phyloP scores from a whole-genome alignment of 2,113 vertebrate genomes.

The Albula goreensis region DNA sequence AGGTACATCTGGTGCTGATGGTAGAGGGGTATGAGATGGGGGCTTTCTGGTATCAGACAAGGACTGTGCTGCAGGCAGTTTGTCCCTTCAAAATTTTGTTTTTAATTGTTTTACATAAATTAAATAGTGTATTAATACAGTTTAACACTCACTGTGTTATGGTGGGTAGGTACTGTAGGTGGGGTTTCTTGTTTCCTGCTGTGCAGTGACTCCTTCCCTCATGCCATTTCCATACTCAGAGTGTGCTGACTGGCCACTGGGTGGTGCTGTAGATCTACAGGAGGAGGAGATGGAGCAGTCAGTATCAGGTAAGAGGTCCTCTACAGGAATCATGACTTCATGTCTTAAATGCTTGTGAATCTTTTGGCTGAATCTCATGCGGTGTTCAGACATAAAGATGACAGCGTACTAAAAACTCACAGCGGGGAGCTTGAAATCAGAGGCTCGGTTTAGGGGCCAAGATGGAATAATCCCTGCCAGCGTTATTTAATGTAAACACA shows the following conservation, averaged over 20 bases:
- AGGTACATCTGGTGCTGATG: too few relatives aligned
- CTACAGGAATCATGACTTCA: background rate
- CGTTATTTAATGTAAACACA: background rate
- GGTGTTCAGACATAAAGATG: background rate
- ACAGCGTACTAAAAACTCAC: background rate
- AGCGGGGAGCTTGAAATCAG: background rate
- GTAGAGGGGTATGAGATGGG: too few relatives aligned
- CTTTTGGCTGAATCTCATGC: background rate
- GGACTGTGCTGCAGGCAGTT: too few relatives aligned
- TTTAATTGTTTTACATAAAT: background rate
- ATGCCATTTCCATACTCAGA: background rate
- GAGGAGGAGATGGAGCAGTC: slow-evolving; percentile 64
- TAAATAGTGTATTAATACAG: background rate
- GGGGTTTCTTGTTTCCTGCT: background rate
- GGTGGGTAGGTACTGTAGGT: background rate
- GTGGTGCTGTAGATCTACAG: slow-evolving; percentile 54
- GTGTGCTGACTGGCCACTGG: slow-evolving; percentile 35
- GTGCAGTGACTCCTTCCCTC: slow-evolving; percentile 1
- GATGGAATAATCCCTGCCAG: background rate
- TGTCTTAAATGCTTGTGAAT: background rate
- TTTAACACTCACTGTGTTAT: background rate
- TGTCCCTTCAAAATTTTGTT: too few relatives aligned
- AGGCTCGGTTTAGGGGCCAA: background rate
- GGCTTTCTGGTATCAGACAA: too few relatives aligned
- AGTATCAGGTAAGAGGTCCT: slow-evolving; percentile 50